phyloP scores from a whole-genome alignment of 2,888 invertebrate species.

The Blomia tropicalis region DNA sequence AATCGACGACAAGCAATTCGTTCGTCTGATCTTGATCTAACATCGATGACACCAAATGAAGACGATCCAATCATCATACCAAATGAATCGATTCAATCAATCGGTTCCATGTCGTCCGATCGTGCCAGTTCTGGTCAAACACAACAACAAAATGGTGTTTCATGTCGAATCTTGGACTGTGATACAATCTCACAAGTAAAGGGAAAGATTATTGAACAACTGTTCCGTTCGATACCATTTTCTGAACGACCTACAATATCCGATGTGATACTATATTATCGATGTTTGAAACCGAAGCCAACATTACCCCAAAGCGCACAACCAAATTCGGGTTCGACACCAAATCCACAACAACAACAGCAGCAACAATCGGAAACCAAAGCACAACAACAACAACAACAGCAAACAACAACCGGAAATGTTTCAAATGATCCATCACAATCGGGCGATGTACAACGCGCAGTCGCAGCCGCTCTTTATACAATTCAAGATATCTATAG shows the following conservation, averaged over 20 bases:
- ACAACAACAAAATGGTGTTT: slow-evolving; percentile 15
- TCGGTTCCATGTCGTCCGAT: not conserved
- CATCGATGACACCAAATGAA: not conserved
- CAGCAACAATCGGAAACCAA: not conserved
- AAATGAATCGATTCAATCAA: not conserved
- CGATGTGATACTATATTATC: slow-evolving; percentile 82
- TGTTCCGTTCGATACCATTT: slow-evolving; percentile 44
- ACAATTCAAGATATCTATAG: slow-evolving; percentile 4
- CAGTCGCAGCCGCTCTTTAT: not conserved
- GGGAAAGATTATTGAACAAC: slow-evolving; percentile 83
- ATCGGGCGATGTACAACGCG: not conserved
- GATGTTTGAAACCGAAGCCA: slow-evolving; percentile 39
- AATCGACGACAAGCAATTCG: not conserved
- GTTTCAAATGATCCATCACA: not conserved
- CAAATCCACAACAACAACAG: not conserved
- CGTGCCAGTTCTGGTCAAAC: not conserved
- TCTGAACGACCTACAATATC: slow-evolving; percentile 69
- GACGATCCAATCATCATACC: not conserved
- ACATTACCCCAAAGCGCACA: not conserved
- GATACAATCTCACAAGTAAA: slow-evolving; percentile 98
- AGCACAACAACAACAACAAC: not conserved
- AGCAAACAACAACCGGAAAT: not conserved
- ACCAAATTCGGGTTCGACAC: not conserved
- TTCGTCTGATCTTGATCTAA: not conserved
- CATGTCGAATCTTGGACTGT: slow-evolving; percentile 74